Percentiles rank a stretch among this genome's conserved stretches.
phyloP scores from a whole-genome alignment of 1,140 invertebrate species.

The Periplaneta americana region DNA sequence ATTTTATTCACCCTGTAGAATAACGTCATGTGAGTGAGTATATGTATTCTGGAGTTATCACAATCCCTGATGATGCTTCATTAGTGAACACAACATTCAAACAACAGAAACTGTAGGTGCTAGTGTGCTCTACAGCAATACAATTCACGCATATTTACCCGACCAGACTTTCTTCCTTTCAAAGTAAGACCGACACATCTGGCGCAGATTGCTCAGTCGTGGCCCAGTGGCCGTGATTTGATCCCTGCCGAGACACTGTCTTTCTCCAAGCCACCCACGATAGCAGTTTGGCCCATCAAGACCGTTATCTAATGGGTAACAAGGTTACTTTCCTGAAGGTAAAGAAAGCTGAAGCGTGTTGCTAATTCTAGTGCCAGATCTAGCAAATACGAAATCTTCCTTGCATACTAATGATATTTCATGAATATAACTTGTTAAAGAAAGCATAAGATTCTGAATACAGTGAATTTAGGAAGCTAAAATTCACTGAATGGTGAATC shows the following conservation, averaged over 20 bases:
- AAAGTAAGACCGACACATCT: background rate
- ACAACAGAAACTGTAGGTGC: background rate
- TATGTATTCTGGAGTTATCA: too few relatives aligned
- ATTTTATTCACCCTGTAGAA: too few relatives aligned
- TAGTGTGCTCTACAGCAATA: background rate
- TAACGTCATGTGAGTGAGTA: too few relatives aligned
- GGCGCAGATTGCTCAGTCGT: background rate
- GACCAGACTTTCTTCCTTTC: background rate
- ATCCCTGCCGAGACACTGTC: background rate
- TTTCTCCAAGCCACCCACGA: background rate
- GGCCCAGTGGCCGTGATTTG: background rate
- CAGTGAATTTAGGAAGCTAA: too few relatives aligned
- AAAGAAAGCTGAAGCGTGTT: background rate
- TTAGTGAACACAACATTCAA: background rate
- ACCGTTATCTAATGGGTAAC: background rate
- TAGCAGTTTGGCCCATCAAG: background rate
- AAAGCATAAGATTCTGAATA: background rate
- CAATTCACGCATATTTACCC: background rate
- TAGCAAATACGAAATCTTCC: background rate
- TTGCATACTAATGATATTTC: too few relatives aligned
- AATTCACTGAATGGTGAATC: background rate
- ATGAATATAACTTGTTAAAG: background rate
- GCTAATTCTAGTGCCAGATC: background rate
- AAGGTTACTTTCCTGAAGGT: background rate
- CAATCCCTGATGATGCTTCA: too few relatives aligned